Evolutionary conservation across 2,797 vertebrate genomes (phyloP).

Genomic region (Mastacembelus armatus): DNA sequence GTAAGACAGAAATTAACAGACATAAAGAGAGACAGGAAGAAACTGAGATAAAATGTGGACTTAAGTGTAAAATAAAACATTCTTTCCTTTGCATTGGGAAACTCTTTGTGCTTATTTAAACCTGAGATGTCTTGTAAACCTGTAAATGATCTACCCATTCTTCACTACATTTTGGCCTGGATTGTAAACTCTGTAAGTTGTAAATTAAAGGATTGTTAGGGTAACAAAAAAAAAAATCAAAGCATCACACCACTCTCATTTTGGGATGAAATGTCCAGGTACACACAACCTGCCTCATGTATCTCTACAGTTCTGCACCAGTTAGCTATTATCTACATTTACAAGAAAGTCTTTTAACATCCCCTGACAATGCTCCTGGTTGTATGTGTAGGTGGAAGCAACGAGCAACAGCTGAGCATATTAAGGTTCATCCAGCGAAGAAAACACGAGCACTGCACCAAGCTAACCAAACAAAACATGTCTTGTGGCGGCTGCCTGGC

Average conservation of each 20-base stretch:
- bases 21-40: not conserved
- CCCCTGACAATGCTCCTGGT: not conserved
- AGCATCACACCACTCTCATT: not conserved
- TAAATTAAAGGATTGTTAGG: too few species aligned
- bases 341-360: not conserved
- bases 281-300: not conserved
- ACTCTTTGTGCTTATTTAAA: too few species aligned
- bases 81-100: not conserved
- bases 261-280: not conserved
- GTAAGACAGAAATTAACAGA: conserved; percentile 12
- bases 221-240: not conserved
- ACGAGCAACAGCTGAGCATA: conserved; percentile 16
- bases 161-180: conserved; percentile 65
- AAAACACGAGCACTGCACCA: not conserved
- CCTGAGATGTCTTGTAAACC: too few species aligned
- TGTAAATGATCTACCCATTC: conserved; percentile 34
- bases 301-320: not conserved
- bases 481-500: conserved; percentile 15
- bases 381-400: conserved; percentile 8
- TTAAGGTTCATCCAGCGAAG: conserved; percentile 6
- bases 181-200: conserved; percentile 54
- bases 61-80: not conserved
- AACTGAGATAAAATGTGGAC: not conserved
- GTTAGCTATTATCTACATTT: conserved; percentile 2
- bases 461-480: conserved; percentile 15